Percentiles rank a stretch among this genome's conserved stretches.
phyloP scores from a whole-genome alignment of 1,140 invertebrate genomes.

The Pogonomyrmex barbatus region DNA sequence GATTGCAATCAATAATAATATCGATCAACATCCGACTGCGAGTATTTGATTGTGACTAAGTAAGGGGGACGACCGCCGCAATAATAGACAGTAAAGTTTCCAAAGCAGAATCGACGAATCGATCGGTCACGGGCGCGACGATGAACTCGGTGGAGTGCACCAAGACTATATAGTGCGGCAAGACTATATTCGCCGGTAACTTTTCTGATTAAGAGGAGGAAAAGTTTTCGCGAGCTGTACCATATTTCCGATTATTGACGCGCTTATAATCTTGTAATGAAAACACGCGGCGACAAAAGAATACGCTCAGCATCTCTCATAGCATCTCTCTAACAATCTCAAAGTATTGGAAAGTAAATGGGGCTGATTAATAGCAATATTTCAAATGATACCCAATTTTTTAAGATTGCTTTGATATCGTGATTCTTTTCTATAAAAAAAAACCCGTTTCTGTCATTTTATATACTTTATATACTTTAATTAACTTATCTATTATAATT shows the following conservation, averaged over 20 bases:
- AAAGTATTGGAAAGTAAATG: background rate
- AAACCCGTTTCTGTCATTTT: background rate
- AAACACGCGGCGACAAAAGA: slow-evolving; percentile 11
- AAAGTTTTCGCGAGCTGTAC: slow-evolving; percentile 40
- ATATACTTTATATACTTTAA: background rate
- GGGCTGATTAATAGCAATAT: background rate
- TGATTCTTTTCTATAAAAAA: background rate
- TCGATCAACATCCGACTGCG: background rate
- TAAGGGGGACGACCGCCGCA: background rate
- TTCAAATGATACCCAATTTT: background rate
- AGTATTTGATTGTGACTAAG: slow-evolving; percentile 22
- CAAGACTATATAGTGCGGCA: too few relatives aligned
- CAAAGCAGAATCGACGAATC: slow-evolving; percentile 50
- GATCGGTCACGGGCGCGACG: slow-evolving; percentile 11
- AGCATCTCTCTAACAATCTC: background rate
- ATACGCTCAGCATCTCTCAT: background rate
- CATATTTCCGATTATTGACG: slow-evolving; percentile 40
- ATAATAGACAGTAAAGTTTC: slow-evolving; percentile 52
- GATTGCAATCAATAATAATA: slow-evolving; percentile 31
- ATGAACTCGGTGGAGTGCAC: slow-evolving; percentile 18
- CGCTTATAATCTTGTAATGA: slow-evolving; percentile 29
- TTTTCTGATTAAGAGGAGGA: slow-evolving; percentile 36
- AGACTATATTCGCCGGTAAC: slow-evolving; percentile 17
- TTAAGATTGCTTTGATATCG: background rate
- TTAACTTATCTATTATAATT: background rate